A percentile compares a stretch with the other conserved stretches of the same genome.
These are phyloP conservation scores for Danionella dracula DNA, from an alignment of 2,797 vertebrate species.

Conservation along the genomic window DNA sequence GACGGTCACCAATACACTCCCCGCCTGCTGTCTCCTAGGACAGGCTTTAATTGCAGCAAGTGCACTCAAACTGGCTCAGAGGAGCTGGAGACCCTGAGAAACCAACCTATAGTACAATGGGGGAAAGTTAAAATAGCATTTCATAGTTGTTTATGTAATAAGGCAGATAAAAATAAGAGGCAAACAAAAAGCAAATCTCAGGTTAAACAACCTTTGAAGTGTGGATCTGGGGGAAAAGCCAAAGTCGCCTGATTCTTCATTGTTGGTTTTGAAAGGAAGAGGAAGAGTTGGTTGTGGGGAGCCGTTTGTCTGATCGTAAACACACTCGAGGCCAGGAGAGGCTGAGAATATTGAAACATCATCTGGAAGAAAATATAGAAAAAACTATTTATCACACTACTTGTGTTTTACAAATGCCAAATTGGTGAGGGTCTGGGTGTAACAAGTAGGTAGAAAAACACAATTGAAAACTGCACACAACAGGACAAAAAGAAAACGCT, in stretches of 20 bases:
- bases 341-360: conserved; percentile 59
- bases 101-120: conserved; percentile 22
- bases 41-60: conserved; percentile 26
- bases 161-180: background rate
- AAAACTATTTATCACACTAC: background rate
- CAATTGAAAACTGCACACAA: no score
- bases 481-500: no score
- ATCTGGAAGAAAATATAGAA: conserved; percentile 53
- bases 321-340: conserved; percentile 51
- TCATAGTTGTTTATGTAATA: background rate
- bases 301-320: conserved; percentile 56
- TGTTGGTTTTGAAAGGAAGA: conserved; percentile 55
- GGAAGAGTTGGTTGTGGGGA: conserved; percentile 39
- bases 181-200: background rate
- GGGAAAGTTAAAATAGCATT: background rate
- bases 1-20: background rate
- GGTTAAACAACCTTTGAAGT: conserved; percentile 77
- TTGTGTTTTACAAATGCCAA: no score
- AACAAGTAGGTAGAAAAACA: no score
- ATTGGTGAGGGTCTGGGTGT: no score
- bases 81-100: conserved; percentile 23
- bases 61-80: background rate
- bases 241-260: conserved; percentile 45
- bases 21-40: conserved; percentile 8
- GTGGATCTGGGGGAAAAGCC: conserved; percentile 72